Percentiles rank a stretch among this genome's conserved stretches.
These are phyloP conservation scores for Ptiloglossa arizonensis DNA, from an alignment of 1,140 invertebrate genomes.

Conservation along the genomic window DNA sequence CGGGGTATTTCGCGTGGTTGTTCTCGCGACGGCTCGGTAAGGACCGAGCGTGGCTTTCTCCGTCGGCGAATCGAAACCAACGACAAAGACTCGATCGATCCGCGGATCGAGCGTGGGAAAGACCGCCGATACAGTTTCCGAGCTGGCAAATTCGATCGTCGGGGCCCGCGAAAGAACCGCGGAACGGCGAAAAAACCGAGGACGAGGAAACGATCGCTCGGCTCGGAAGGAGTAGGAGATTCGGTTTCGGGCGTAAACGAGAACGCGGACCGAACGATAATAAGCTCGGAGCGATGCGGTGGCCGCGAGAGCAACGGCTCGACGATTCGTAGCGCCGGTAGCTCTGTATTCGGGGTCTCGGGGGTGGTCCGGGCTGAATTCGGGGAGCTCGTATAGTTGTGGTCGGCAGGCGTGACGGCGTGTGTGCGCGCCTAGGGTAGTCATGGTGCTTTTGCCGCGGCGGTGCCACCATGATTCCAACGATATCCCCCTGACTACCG, in stretches of 20 bases:
- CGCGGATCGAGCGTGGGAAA: too few relatives aligned
- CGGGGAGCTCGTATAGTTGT: slow-evolving; percentile 77
- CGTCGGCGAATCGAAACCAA: too few relatives aligned
- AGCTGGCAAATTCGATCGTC: too few relatives aligned
- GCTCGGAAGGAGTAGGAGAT: neutral
- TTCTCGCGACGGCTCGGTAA: too few relatives aligned
- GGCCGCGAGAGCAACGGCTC: slow-evolving; percentile 33
- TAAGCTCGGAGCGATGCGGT: slow-evolving; percentile 48
- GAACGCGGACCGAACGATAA: slow-evolving; percentile 34
- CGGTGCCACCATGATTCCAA: slow-evolving; percentile 69
- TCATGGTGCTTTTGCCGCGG: slow-evolving; percentile 65
- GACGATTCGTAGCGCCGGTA: slow-evolving; percentile 37
- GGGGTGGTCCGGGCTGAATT: slow-evolving; percentile 56
- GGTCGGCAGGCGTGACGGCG: slow-evolving; percentile 80
- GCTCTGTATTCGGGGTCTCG: slow-evolving; percentile 6
- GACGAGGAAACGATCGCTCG: neutral
- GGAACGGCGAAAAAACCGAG: neutral
- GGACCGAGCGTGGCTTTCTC: too few relatives aligned
- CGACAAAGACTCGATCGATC: too few relatives aligned
- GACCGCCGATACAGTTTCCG: too few relatives aligned
- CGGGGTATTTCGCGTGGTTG: neutral
- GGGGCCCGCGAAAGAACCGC: neutral
- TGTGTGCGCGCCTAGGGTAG: slow-evolving; percentile 72
- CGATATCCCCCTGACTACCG: slow-evolving; percentile 73
- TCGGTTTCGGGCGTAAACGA: slow-evolving; percentile 24